These are phyloP conservation scores for Hesperophylax magnus DNA, from an alignment of 1,140 invertebrate genomes.

Conservation along the genomic window DNA sequence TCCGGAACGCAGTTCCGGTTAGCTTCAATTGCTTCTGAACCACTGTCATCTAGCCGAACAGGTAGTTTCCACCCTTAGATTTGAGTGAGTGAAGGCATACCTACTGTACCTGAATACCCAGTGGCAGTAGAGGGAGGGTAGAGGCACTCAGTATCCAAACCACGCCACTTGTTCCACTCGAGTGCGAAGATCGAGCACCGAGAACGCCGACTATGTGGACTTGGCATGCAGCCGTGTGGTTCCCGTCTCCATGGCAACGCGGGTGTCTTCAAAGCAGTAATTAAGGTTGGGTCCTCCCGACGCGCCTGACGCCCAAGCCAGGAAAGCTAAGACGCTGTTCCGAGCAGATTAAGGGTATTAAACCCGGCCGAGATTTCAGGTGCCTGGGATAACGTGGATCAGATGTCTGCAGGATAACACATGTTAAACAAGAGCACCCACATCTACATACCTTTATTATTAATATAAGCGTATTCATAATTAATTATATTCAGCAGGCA, in stretches of 20 bases:
- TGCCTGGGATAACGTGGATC: neutral
- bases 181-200: neutral
- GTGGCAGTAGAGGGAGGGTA: too few species aligned
- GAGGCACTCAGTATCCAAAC: too few species aligned
- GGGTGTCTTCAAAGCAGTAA: conserved; percentile 13
- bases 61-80: too few species aligned
- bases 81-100: too few species aligned
- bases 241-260: conserved; percentile 16
- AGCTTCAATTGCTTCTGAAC: too few species aligned
- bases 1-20: too few species aligned
- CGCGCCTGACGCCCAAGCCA: neutral
- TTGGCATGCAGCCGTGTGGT: conserved; percentile 16
- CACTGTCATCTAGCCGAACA: too few species aligned
- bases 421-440: neutral
- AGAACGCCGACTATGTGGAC: neutral
- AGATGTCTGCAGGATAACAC: conserved; percentile 3
- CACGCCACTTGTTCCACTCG: neutral
- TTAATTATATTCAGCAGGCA: too few species aligned
- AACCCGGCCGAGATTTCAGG: neutral
- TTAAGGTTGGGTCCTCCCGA: conserved; percentile 10
- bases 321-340: neutral
- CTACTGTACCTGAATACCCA: too few species aligned
- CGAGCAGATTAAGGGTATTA: conserved; percentile 20
- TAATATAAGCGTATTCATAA: too few species aligned
- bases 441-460: too few species aligned